phyloP scores from a whole-genome alignment of 2,797 vertebrate species.

The Silurus lanzhouensis region DNA sequence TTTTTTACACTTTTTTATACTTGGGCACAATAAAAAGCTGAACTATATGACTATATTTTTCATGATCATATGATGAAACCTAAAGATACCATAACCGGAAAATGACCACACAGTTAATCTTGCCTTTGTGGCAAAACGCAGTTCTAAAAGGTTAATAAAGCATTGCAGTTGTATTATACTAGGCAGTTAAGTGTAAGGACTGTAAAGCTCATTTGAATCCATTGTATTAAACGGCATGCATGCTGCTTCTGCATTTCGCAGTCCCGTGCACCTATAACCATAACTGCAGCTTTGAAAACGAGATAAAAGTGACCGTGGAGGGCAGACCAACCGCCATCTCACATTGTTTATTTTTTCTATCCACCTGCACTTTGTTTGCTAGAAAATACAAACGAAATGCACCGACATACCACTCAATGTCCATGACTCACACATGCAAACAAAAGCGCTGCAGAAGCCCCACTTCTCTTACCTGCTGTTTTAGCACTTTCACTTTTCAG shows the following conservation, averaged over 20 bases:
- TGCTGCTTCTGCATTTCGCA: neutral
- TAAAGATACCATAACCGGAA: neutral
- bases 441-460: neutral
- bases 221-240: neutral
- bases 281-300: neutral
- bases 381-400: neutral
- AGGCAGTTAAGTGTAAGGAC: neutral
- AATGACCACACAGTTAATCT: neutral
- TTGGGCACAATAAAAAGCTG: neutral
- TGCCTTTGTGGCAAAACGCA: neutral
- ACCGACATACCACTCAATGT: neutral
- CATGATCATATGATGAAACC: neutral
- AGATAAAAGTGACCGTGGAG: neutral
- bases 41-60: neutral
- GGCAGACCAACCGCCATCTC: neutral
- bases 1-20: neutral
- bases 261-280: too few species aligned
- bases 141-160: constrained; percentile 4
- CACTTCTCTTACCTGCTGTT: neutral
- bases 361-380: neutral
- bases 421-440: neutral
- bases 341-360: neutral
- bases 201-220: neutral
- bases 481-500: neutral
- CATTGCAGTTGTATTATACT: neutral